phyloP scores from a whole-genome alignment of 2,113 vertebrate genomes.

The Pristiophorus japonicus region DNA sequence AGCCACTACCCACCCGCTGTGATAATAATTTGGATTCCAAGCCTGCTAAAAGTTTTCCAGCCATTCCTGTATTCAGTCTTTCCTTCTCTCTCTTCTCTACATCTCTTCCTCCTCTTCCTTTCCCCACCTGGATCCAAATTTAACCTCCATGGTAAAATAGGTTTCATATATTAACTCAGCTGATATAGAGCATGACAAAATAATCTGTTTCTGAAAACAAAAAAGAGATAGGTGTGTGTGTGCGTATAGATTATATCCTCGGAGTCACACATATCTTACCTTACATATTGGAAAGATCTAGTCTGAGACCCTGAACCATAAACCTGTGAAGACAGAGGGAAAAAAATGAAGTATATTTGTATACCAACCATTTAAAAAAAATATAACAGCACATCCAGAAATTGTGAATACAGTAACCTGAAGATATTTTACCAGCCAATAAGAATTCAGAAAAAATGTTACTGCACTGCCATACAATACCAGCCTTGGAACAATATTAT shows the following conservation, averaged over 20 bases:
- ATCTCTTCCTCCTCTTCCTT: too few species aligned
- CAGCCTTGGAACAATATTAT: neutral
- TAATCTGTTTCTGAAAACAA: neutral
- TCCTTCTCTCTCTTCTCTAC: neutral
- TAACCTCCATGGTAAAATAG: too few species aligned
- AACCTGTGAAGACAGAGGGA: slow-evolving; percentile 60
- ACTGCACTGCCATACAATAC: neutral
- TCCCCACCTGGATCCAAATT: neutral
- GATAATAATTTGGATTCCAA: neutral
- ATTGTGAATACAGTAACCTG: neutral
- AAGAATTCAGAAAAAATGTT: neutral
- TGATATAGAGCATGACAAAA: neutral
- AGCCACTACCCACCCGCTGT: neutral
- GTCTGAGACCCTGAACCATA: slow-evolving; percentile 92
- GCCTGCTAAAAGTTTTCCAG: neutral
- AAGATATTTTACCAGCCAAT: neutral
- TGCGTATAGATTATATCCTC: neutral
- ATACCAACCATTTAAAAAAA: neutral
- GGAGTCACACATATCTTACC: slow-evolving; percentile 60
- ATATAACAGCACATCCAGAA: neutral
- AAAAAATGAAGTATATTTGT: slow-evolving; percentile 22
- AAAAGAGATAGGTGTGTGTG: neutral
- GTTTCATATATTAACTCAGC: neutral
- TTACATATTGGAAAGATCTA: slow-evolving; percentile 95
- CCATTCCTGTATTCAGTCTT: neutral